A percentile compares a stretch with the other conserved stretches of the same genome.
Evolutionary conservation across 2,888 invertebrate species (phyloP).

Genomic region (Gymnocheta viridis): DNA sequence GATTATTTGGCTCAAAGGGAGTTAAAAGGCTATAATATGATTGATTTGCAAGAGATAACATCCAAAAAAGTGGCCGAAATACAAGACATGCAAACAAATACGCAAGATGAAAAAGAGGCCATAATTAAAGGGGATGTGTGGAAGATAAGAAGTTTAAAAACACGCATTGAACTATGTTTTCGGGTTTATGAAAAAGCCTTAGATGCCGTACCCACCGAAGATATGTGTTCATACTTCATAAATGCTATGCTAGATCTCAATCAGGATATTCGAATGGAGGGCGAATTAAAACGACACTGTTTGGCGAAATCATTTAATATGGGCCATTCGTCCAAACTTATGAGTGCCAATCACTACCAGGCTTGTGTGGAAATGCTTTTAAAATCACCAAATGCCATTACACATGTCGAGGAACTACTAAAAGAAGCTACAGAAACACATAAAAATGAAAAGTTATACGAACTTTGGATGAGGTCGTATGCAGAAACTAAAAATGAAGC

Average conservation of each 20-base stretch:
- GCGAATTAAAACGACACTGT: slow-evolving; percentile 83
- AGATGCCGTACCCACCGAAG: slow-evolving; percentile 64
- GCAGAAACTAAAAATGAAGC: slow-evolving; percentile 79
- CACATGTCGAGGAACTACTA: slow-evolving; percentile 75
- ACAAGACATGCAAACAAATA: slow-evolving; percentile 60
- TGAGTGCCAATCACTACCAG: slow-evolving; percentile 83
- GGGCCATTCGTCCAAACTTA: slow-evolving; percentile 82
- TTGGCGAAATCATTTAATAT: slow-evolving; percentile 83
- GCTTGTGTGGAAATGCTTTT: slow-evolving; percentile 80
- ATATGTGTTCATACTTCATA: slow-evolving; percentile 84
- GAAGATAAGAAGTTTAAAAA: slow-evolving; percentile 78
- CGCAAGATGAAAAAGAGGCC: slow-evolving; percentile 54
- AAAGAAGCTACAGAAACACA: slow-evolving; percentile 82
- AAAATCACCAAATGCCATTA: slow-evolving; percentile 72
- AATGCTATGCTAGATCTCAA: slow-evolving; percentile 84
- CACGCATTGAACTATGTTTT: slow-evolving; percentile 82
- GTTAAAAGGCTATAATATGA: slow-evolving; percentile 82
- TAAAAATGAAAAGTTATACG: slow-evolving; percentile 82
- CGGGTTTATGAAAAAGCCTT: slow-evolving; percentile 81
- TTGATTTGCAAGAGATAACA: slow-evolving; percentile 71
- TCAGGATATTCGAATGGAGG: slow-evolving; percentile 81
- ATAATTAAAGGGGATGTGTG: slow-evolving; percentile 65
- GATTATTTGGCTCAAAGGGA: slow-evolving; percentile 85
- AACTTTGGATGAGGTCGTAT: slow-evolving; percentile 83
- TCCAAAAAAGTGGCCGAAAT: slow-evolving; percentile 58